Percentiles rank a stretch among this genome's conserved stretches.
These are phyloP conservation scores for Drepanosiphum platanoidis DNA, from an alignment of 2,888 invertebrate species.

Conservation along the genomic window DNA sequence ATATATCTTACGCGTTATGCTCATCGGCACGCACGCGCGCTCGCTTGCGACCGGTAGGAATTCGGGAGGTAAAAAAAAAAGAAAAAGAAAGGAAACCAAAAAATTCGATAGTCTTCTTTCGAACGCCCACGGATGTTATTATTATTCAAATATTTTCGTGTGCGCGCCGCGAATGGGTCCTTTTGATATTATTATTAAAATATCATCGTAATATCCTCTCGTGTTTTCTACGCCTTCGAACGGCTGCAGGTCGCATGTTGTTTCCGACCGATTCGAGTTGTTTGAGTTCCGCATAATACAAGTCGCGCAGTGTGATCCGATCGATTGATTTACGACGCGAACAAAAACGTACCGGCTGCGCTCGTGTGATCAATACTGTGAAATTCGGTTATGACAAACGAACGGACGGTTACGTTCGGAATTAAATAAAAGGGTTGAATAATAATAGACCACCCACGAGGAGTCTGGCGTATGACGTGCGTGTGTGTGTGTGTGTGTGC, in stretches of 20 bases:
- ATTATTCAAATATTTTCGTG: conserved; percentile 3
- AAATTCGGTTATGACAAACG: not conserved
- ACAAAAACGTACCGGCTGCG: not conserved
- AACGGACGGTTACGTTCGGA: not conserved
- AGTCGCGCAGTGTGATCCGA: not conserved
- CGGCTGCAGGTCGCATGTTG: not conserved
- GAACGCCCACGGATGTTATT: not conserved
- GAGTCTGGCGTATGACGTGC: not conserved
- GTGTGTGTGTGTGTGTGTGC: not conserved
- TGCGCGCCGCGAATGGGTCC: not conserved
- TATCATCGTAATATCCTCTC: not conserved
- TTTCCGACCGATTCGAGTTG: too few species aligned
- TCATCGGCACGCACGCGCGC: not conserved
- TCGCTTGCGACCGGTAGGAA: not conserved
- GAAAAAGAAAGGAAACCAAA: too few species aligned
- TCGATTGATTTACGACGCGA: not conserved
- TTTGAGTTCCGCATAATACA: too few species aligned
- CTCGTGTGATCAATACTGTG: not conserved
- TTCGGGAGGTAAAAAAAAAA: not conserved
- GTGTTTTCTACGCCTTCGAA: not conserved
- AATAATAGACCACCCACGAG: conserved; percentile 51
- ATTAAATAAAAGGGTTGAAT: conserved; percentile 38
- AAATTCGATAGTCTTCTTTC: not conserved
- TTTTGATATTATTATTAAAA: not conserved
- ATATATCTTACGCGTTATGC: not conserved